A percentile compares a stretch with the other conserved stretches of the same genome.
Conservation (phyloP, 2,888 invertebrate species). For the Teinopalpus imperialis region DNA sequence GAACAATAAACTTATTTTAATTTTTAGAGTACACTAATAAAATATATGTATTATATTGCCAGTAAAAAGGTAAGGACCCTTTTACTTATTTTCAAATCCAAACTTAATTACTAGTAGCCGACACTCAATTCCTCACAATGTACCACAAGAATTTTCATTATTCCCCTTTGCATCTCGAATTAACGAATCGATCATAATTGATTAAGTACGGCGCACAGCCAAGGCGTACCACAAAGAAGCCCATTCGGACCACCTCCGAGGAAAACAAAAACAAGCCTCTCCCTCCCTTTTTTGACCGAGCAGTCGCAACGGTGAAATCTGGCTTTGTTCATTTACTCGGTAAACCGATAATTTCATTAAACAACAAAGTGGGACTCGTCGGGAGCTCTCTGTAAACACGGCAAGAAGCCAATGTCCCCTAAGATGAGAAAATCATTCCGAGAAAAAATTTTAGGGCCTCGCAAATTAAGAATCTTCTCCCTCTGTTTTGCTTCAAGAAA, state of each 20-base stretch:
- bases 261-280: conserved; percentile 49
- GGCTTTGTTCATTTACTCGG: conserved; percentile 82
- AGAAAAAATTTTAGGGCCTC: conserved; percentile 68
- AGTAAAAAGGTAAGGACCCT: too few relatives aligned
- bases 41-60: too few relatives aligned
- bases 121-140: conserved; percentile 18
- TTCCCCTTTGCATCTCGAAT: conserved; percentile 68
- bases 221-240: conserved; percentile 71
- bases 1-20: too few relatives aligned
- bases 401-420: conserved; percentile 80
- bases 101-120: conserved; percentile 12
- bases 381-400: conserved; percentile 73
- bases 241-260: conserved; percentile 60
- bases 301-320: conserved; percentile 70
- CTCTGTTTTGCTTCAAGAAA: conserved; percentile 37
- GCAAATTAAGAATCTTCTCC: conserved; percentile 53
- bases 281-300: conserved; percentile 70
- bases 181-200: conserved; percentile 80
- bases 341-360: conserved; percentile 83
- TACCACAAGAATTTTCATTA: conserved; percentile 37
- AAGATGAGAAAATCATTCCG: conserved; percentile 76
- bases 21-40: too few relatives aligned
- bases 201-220: conserved; percentile 68
- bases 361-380: conserved; percentile 78
- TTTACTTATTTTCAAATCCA: conserved; percentile 4